Base-by-base conservation (phyloP, 92 coral and sea anemone genomes). In the Blastomussa wellsi region DNA sequence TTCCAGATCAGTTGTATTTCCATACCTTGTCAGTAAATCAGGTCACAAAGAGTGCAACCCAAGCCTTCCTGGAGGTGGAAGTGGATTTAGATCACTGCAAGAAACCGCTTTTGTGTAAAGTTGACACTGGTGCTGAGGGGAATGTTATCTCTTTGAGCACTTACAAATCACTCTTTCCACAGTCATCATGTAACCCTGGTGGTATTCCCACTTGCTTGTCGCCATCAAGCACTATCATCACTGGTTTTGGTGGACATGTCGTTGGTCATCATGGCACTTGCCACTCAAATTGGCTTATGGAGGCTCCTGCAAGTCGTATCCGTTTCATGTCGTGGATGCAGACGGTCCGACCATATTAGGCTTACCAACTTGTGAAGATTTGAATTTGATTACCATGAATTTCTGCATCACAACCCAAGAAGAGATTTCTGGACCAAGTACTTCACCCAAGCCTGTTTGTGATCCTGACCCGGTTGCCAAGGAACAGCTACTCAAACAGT, bases 71-170 rank as follows among this genome's bases (percentile, higher is more conserved):
- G 6, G 42, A 83, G 44, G 86, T 93, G 74, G 92, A 88, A 76
- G 92, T 89, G 62, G 90, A 83, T 41, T 52, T 85, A 42, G 82
- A 76, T 52, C 87, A 86, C 31, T 67, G 64, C 16, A 65, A 53
- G 75, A 85, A 76, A 72, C 89, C 91, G 33, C 91, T 91, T 15
- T 49, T 79, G 38, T 91, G 93, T 62, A 93, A 93, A 80, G 57
- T 91, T 41, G 97, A 93, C 88, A 93, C 92, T 32, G 89, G 94
- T 48, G 91, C 92, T 22, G 89, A 89, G 77, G 97, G 94, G 80
- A 94, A 89, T 70, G 94, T 87, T 15, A 94, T 91, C 35, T 82
- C 93, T 33, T 84, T 85, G 36, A 83, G 80, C 72, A 84, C 90
- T 62, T 87, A 87, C 88, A 89, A 81, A 76, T 78, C 32, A 3